These are phyloP conservation scores for Holothuria leucospilota DNA, from an alignment of 53 echinoderm and acorn worm genomes.

Conservation along the genomic window DNA sequence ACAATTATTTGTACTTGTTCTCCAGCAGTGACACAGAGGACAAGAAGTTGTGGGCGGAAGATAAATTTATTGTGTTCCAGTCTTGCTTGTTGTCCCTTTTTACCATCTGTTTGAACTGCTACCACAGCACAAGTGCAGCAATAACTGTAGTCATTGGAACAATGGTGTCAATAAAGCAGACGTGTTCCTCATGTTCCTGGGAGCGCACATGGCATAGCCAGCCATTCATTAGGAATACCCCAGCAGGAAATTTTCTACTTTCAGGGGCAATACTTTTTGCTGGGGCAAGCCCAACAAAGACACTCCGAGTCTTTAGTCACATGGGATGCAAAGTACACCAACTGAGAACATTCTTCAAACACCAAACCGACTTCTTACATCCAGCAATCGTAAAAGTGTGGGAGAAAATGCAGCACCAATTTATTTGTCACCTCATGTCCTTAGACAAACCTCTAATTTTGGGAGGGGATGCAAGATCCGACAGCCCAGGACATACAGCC, in stretches of 20 bases:
- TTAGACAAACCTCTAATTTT: conserved; percentile 37
- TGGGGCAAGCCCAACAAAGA: conserved; percentile 66
- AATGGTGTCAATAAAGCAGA: conserved; percentile 31
- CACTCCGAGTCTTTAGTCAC: conserved; percentile 47
- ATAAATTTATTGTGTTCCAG: conserved; percentile 28
- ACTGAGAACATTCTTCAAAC: conserved; percentile 48
- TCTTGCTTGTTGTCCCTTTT: conserved; percentile 26
- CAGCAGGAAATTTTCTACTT: conserved; percentile 71
- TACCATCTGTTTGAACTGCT: conserved; percentile 14
- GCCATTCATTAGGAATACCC: conserved; percentile 42
- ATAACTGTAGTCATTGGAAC: conserved; percentile 12
- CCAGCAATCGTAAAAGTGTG: conserved; percentile 60
- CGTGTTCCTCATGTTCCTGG: conserved; percentile 44
- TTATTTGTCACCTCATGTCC: not conserved
- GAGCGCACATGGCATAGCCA: conserved; percentile 50
- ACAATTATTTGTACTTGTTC: too few species aligned
- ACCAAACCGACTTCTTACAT: conserved; percentile 49
- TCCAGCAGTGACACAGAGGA: not conserved
- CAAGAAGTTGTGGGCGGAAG: conserved; percentile 16
- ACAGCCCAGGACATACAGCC: conserved; percentile 70
- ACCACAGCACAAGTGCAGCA: not conserved
- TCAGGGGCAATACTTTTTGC: conserved; percentile 70
- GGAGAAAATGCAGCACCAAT: conserved; percentile 22
- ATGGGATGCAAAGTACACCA: conserved; percentile 44
- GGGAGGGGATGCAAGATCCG: conserved; percentile 67